These are phyloP conservation scores for Thalassophryne amazonica DNA, from an alignment of 2,797 vertebrate species.

Conservation along the genomic window DNA sequence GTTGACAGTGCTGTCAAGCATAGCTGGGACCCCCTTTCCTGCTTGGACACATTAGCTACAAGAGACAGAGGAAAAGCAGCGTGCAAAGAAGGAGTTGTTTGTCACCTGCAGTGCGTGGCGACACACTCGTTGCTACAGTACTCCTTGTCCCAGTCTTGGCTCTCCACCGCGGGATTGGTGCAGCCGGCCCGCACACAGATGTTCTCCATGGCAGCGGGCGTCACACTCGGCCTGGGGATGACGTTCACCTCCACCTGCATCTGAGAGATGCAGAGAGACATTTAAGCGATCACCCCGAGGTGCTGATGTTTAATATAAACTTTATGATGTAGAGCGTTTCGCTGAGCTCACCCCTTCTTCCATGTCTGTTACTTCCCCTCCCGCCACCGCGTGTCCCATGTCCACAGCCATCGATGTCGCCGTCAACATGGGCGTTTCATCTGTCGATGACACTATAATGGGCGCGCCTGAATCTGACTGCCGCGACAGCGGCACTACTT, in stretches of 20 bases:
- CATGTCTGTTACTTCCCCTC: conserved; percentile 50
- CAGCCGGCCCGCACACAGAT: conserved; percentile 88
- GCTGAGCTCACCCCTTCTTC: conserved; percentile 60
- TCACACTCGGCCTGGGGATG: conserved; percentile 61
- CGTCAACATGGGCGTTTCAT: conserved; percentile 18
- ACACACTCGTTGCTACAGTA: conserved; percentile 94
- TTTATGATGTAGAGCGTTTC: neutral
- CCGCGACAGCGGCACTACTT: conserved; percentile 71
- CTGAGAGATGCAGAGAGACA: conserved; percentile 39
- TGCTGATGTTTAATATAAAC: neutral
- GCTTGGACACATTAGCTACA: no score
- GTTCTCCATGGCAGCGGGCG: conserved; percentile 53
- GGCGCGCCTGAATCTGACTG: conserved; percentile 64
- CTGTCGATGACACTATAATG: conserved; percentile 68
- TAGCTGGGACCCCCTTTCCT: no score
- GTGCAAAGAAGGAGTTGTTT: no score
- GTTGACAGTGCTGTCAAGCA: no score
- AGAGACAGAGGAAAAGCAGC: no score
- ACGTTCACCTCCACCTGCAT: conserved; percentile 89
- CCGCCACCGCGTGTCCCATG: conserved; percentile 48
- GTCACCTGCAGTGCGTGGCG: conserved; percentile 92
- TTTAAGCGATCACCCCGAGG: neutral
- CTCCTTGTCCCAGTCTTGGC: conserved; percentile 90
- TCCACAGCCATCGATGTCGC: conserved; percentile 52
- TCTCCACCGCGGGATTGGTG: conserved; percentile 84